Evolutionary conservation across 2,888 invertebrate species (phyloP).

Genomic region (Seira ritae): DNA sequence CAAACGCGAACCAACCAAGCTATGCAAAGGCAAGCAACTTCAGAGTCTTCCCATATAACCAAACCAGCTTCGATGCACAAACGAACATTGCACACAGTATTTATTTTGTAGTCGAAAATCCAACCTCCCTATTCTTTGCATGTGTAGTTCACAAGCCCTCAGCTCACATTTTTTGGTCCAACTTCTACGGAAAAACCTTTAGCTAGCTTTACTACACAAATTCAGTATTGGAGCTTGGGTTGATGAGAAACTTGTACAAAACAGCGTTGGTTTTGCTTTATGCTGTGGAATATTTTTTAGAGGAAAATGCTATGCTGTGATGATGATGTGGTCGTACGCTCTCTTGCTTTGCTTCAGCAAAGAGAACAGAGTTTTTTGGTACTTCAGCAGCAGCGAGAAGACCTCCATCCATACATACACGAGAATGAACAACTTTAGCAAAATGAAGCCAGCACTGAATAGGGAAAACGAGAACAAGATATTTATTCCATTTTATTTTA

Average conservation of each 20-base stretch:
- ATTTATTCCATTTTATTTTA: slow-evolving; percentile 58
- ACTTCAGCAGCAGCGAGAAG: slow-evolving; percentile 29
- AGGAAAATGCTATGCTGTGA: slow-evolving; percentile 38
- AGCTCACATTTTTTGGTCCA: slow-evolving; percentile 21
- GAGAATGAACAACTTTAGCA: no score
- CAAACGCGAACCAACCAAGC: slow-evolving; percentile 43
- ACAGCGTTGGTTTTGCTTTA: background rate
- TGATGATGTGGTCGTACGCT: slow-evolving; percentile 12
- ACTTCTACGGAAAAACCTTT: slow-evolving; percentile 44
- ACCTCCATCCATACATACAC: slow-evolving; percentile 40
- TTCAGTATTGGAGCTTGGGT: slow-evolving; percentile 44
- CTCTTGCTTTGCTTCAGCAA: background rate
- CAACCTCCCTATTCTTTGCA: no score
- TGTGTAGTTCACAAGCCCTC: no score
- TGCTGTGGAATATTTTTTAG: slow-evolving; percentile 55
- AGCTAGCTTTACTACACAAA: slow-evolving; percentile 15
- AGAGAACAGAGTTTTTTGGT: slow-evolving; percentile 48
- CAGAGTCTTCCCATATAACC: background rate
- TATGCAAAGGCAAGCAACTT: slow-evolving; percentile 14
- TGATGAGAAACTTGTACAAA: slow-evolving; percentile 47
- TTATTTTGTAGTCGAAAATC: no score
- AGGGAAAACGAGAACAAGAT: slow-evolving; percentile 54
- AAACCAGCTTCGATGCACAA: background rate
- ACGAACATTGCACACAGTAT: background rate
- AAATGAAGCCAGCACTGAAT: no score